Evolutionary conservation across 2,113 vertebrate species (phyloP), one percentile per base, ranked within the genome.

Genomic region (Hipposideros armiger): DNA sequence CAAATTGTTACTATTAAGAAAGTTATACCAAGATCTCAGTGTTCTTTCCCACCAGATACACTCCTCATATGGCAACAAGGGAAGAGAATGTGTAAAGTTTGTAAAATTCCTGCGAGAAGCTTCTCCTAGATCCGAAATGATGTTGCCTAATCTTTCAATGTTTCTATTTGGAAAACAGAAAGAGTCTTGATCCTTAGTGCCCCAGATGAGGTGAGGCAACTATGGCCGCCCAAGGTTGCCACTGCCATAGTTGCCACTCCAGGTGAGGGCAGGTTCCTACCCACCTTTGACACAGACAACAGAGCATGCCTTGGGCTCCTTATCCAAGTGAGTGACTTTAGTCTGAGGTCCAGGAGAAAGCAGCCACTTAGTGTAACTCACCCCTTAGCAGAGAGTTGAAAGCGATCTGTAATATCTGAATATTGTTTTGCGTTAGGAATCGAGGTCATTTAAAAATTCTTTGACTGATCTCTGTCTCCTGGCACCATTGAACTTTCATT

Each of bases 21-120:
- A 91, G 64, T 52, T 70, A 72, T 17, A 69, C 11, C 36, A 86
- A 78, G 42, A 93, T 80, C 82, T 47, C 30, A 64, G 87, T 66
- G 87, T 90, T 91, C 82, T 64, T 93, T 91, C 80, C 67, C 4
- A 80, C n/a, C 24, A 92, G 74, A 95, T 84, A 83, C 45, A 69
- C 87, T 83, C 70, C 81, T 94, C 66, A 84, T 66, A 84, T 62
- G 50, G 20, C 52, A 91, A 87, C 58, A 84, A 87, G 30, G 32
- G 32, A 91, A 80, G 11, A 87, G 14, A 67, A 72, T 19, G 52
- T 45, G 47, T 26, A 47, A 69, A 11, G 45, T 54, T 97, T 77
- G 66, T 47, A 54, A 94, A 87, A 81, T 76, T 94, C 47, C 83
- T 36, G 4, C 24, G 76, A 87, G 8, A 77, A 64, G 4, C 67